phyloP scores from a whole-genome alignment of 2,888 invertebrate species.

The Mellilla xanthometata region DNA sequence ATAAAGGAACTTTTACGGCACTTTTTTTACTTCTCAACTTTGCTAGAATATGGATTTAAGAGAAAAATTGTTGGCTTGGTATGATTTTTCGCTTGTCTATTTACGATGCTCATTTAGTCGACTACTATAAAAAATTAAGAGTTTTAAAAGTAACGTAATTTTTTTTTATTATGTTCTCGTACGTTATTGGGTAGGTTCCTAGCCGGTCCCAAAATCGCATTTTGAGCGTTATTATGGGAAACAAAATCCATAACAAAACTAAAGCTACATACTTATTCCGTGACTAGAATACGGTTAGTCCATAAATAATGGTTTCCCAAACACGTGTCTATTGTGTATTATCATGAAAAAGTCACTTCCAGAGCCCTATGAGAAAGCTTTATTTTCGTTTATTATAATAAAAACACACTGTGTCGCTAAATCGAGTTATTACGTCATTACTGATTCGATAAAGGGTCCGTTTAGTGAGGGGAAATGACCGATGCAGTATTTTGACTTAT shows the following conservation, averaged over 20 bases:
- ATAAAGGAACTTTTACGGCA: too few species aligned
- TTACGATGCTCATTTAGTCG: too few species aligned
- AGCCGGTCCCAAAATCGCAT: too few species aligned
- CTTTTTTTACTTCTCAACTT: too few species aligned
- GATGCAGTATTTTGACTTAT: slow-evolving; percentile 4
- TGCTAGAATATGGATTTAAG: too few species aligned
- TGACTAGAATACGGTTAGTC: slow-evolving; percentile 7
- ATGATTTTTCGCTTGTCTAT: too few species aligned
- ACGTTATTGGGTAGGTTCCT: too few species aligned
- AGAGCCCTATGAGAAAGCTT: slow-evolving; percentile 34
- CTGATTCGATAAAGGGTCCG: slow-evolving; percentile 65
- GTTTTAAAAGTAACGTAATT: too few species aligned
- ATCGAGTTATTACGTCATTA: slow-evolving; percentile 70
- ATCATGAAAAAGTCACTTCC: slow-evolving; percentile 30
- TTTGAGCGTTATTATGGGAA: too few species aligned
- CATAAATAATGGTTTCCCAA: slow-evolving; percentile 19
- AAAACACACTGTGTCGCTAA: slow-evolving; percentile 59
- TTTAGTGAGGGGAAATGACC: slow-evolving; percentile 2
- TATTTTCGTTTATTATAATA: slow-evolving; percentile 60
- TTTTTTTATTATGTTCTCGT: too few species aligned
- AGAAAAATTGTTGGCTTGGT: too few species aligned
- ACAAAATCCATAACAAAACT: slow-evolving; percentile 9
- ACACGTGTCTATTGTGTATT: slow-evolving; percentile 33
- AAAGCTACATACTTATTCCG: slow-evolving; percentile 12
- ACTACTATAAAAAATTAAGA: too few species aligned